Evolutionary conservation across 2,888 invertebrate genomes (phyloP), one percentile per base, ranked within the genome.

Genomic region (Agrilus cyanescens): DNA sequence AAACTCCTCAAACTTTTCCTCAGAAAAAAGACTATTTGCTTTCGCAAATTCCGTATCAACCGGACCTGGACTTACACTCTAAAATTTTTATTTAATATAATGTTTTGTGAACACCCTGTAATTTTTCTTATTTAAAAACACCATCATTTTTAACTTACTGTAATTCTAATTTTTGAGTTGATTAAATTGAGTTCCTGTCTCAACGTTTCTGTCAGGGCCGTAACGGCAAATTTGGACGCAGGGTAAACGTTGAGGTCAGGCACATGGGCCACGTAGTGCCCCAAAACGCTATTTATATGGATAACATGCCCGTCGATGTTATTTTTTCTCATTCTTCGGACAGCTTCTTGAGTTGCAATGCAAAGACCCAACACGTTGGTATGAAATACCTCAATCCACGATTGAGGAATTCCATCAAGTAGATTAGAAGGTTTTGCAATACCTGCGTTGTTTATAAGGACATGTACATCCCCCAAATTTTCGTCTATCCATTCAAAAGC

Each of bases 191-290:
- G 49, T 48, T 65, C 65, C 46, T 62, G 62, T n/a, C 63, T 49
- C 16, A 64, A 50, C 40, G 60, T 61, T 45, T 63, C 63, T 1
- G 62, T 62, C 37, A 65, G 48, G 18, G 62, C 62, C 5, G 58
- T 60, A 39, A 64, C 56, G 4, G 63, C 65, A 41, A 57, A 60
- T 50, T 61, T 61, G 14, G 56, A 55, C 6, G 58, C 58, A 3
- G 57, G 44, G 39, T 60, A 61, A 46, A 58, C 52, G 15, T 57
- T 58, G 4, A 55, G 29, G 38, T 47, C 40, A 4, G 57, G 56
- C 1, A 53, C 42, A 33, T 51, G 47, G 1, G 50, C 51, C 2
- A 57, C 54, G 34, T 53, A 51, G 37, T 58, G 58, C 6, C 57
- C 58, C 34, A 54, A 44, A 43, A 55, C 42, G 34, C 56, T 55